Conservation (phyloP, 2,113 vertebrate genomes). For the Nycticryphes semicollaris region DNA sequence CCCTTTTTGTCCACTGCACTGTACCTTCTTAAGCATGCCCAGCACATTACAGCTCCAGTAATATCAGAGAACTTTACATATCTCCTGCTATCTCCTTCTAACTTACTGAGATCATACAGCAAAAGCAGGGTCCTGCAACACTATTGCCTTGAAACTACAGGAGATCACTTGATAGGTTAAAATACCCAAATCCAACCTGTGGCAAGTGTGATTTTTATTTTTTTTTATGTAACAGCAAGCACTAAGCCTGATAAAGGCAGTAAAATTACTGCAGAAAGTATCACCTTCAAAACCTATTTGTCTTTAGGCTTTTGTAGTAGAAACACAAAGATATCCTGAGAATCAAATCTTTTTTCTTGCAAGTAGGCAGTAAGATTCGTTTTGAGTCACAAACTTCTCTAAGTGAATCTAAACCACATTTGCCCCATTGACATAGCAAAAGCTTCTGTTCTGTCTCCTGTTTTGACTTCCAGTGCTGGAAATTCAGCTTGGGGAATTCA, state of each 20-base stretch:
- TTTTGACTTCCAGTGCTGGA: neutral
- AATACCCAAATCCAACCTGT: neutral
- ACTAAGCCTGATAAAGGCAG: neutral
- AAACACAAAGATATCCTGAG: neutral
- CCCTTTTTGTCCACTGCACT: neutral
- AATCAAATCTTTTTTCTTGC: conserved; percentile 11
- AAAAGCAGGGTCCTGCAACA: neutral
- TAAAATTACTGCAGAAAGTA: neutral
- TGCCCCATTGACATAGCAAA: neutral
- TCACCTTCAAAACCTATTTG: neutral
- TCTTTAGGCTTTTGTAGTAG: neutral
- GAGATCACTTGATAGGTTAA: neutral
- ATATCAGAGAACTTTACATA: neutral
- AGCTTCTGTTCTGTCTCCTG: neutral
- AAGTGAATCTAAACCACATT: neutral
- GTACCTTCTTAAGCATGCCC: neutral
- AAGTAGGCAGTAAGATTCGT: neutral
- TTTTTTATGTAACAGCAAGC: neutral
- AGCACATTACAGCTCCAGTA: neutral
- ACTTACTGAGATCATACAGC: neutral
- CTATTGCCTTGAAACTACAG: neutral
- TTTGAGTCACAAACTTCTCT: neutral
- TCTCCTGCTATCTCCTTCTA: neutral
- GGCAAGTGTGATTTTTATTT: neutral
- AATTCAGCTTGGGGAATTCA: neutral